These are phyloP conservation scores for Synergus japonicus DNA, from an alignment of 2,888 invertebrate genomes.

Conservation along the genomic window DNA sequence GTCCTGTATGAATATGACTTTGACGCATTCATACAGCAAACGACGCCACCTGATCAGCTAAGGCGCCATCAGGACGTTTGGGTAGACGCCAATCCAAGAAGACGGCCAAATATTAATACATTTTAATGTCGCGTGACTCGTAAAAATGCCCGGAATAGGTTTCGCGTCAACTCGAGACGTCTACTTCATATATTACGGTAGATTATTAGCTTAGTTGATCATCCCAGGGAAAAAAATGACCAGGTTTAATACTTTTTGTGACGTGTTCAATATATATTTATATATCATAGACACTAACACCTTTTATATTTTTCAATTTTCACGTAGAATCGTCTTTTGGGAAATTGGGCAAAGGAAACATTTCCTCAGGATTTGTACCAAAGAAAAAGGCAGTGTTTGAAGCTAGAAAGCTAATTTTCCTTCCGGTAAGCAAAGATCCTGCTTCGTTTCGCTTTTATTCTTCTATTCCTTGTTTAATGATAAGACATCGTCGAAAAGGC, in stretches of 20 bases:
- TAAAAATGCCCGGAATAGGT: neutral
- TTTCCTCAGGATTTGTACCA: neutral
- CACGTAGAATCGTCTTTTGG: neutral
- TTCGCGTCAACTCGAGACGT: too few relatives aligned
- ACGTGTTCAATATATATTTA: too few relatives aligned
- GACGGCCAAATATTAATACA: slow-evolving; percentile 64
- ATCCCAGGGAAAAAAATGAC: too few relatives aligned
- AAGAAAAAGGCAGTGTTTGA: neutral
- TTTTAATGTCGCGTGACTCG: slow-evolving; percentile 52
- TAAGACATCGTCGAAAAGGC: slow-evolving; percentile 23
- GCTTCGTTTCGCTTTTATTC: neutral
- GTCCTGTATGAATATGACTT: neutral
- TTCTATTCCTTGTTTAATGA: slow-evolving; percentile 13
- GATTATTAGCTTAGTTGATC: too few relatives aligned
- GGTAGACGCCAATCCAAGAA: slow-evolving; percentile 60
- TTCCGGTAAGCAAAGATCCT: slow-evolving; percentile 11
- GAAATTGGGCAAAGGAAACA: neutral
- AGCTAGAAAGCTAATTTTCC: neutral
- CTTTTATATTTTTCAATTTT: neutral
- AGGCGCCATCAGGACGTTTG: slow-evolving; percentile 59
- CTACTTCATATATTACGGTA: too few relatives aligned
- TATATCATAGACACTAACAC: neutral
- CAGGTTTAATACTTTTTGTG: too few relatives aligned
- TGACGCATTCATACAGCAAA: slow-evolving; percentile 44
- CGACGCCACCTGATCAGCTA: slow-evolving; percentile 61